Percentiles rank a stretch among this genome's conserved stretches.
These are phyloP conservation scores for Spodoptera frugiperda DNA, from an alignment of 1,140 invertebrate species.

Conservation along the genomic window DNA sequence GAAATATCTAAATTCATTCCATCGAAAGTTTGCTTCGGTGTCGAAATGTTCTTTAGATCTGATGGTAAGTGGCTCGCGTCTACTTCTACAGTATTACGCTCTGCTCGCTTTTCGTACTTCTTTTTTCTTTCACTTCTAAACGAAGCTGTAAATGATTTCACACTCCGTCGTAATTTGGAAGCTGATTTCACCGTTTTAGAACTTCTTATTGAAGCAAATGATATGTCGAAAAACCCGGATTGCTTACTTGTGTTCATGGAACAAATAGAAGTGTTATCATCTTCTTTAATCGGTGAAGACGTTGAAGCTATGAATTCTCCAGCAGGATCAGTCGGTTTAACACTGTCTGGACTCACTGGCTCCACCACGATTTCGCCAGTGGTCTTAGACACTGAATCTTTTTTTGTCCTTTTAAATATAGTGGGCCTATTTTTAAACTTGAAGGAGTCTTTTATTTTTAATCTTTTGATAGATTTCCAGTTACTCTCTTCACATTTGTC, in stretches of 20 bases:
- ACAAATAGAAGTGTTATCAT: constrained; percentile 82
- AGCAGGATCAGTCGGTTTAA: constrained; percentile 78
- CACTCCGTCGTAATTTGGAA: constrained; percentile 81
- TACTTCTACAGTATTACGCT: constrained; percentile 77
- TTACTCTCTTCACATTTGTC: constrained; percentile 81
- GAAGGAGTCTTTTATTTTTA: constrained; percentile 86
- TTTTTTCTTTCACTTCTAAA: constrained; percentile 85
- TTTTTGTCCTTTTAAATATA: constrained; percentile 83
- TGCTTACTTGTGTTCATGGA: constrained; percentile 84
- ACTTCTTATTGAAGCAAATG: constrained; percentile 81
- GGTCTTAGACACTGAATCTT: constrained; percentile 76
- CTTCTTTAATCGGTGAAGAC: constrained; percentile 82
- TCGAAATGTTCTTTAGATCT: constrained; percentile 74
- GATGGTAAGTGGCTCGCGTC: constrained; percentile 70
- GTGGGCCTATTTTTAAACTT: constrained; percentile 84
- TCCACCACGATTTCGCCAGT: constrained; percentile 77
- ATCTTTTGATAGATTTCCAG: constrained; percentile 85
- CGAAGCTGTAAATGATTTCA: constrained; percentile 84
- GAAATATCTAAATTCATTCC: constrained; percentile 82
- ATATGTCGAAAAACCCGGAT: constrained; percentile 85
- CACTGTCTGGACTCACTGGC: constrained; percentile 73
- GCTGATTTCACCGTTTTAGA: constrained; percentile 83
- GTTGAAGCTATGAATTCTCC: constrained; percentile 81
- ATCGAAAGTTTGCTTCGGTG: constrained; percentile 75
- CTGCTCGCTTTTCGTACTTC: constrained; percentile 81